Base-by-base conservation (phyloP, 2,888 invertebrate species). In the Ophion ventricosus region DNA sequence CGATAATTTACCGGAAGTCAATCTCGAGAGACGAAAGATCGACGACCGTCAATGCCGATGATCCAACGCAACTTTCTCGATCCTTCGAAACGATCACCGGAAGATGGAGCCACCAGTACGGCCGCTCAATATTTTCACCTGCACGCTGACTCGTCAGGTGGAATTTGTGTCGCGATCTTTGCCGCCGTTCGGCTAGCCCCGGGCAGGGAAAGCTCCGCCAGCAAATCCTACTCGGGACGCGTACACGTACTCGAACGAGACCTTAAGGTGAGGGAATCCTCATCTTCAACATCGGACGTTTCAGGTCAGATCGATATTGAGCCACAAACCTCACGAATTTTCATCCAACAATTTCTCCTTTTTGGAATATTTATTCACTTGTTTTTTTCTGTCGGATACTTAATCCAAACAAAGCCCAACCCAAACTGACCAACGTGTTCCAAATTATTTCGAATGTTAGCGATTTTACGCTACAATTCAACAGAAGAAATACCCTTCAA, bases 121-220 rank as follows among this genome's bases (percentile, higher is more conserved):
- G 40, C 1, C 49, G 2, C 14, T 23, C 57, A 49, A 35, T 11
- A 64, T 61, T 67, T 70, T 49, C 57, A 74, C 64, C 67, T 77
- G 69, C 26, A 10, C 20, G 25, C n/a, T 11, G 8, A 14, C 26
- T 72, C 54, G 17, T 56, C 80, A 54, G 63, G 66, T 63, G 73
- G 43, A 61, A 64, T 73, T 73, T 20, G 17, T 63, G 25, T 49
- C 56, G 25, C 63, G 70, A 14, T 49, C 61, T 59, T 56, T 66
- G 74, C 29, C 26, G 2, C 1, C 3, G 23, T 14, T 64, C 70
- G 40, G 29, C 80, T 89, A 86, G 88, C 91, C 90, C 89, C 89
- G 83, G 90, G 91, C 91, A 91, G 91, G 87, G 91, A 91, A 91
- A 91, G 91, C 90, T 88, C 83, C 49, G 57, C 26, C 59, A 72